Evolutionary conservation across 2,888 invertebrate genomes (phyloP), one percentile per base, ranked within the genome.

Genomic region (Xanthostigma xanthostigma): DNA sequence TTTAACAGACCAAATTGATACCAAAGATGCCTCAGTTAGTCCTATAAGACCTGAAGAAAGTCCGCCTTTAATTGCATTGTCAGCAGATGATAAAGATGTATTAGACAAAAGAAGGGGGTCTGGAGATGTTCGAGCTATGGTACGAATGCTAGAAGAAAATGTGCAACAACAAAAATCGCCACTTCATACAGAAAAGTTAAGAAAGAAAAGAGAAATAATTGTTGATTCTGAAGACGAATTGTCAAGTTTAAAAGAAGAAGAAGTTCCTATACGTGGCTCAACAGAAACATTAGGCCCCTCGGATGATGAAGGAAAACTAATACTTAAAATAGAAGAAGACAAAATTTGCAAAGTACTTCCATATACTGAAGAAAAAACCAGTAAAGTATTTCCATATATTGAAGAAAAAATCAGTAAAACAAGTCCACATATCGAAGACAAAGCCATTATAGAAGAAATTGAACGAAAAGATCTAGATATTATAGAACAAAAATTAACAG

Each of bases 111-210:
- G 67, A 36, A 58, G 67, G 36, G 67, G 67, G 36, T 71, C 72
- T 9, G 73, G 74, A 35, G 74, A 74, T 54, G 77, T 77, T 5
- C 73, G 69, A 60, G 70, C 74, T 12, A 73, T 73, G 58, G 67
- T 77, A 40, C 69, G 70, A 58, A 60, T 69, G 49, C 59, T 76
- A 44, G 76, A 77, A 60, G 72, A 73, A 53, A 40, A 46, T 41
- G 27, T 27, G 27, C 71, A 71, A 51, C 58, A 61, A 17, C 58
- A 59, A 14, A 63, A 61, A 48, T 57, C 66, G 2, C 60, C 64
- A 10, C 63, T 65, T 36, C 64, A 66, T 46, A 58, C 61, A 46
- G 63, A 62, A n/a, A 57, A 59, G 39, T 50, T 60, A 10, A 58
- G 58, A 50, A 63, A 62, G 46, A 63, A 63, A 49, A 59, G 59